Evolutionary conservation across 2,888 invertebrate genomes (phyloP), one percentile per base, ranked within the genome.

Genomic region (Glaucopsyche alexis): DNA sequence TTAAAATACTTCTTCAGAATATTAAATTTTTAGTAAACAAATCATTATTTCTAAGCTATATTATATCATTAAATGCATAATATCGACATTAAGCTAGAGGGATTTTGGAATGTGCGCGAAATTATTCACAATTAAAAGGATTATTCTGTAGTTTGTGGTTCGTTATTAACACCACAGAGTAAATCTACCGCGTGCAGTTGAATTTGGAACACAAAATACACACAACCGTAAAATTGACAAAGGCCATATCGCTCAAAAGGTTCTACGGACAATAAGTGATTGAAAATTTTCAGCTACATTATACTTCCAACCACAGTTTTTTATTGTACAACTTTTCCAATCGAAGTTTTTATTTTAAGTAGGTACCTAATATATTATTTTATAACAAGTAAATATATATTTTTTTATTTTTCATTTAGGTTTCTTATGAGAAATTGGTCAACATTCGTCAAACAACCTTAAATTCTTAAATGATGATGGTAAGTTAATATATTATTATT

Each of bases 221-320:
- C 60, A 38, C 60, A 13, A 60, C 13, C 60, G 60, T 60, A 29
- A 60, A 60, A 60, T 60, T 60, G 60, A 60, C 60, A 60, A 60
- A 60, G 60, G 60, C 60, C 29, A 29, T 60, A 29, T 60, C 29
- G 55, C 55, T 60, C 55, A 60, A 60, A 60, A 38, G 60, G 55
- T 19, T 60, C 55, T 29, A 60, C 19, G 16, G 16, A n/a, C n/a
- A n/a, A n/a, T n/a, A 60, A 13, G 38, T 29, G 60, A 60, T 60
- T 60, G 60, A 60, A 60, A 60, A 60, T 60, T 38, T 60, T 11
- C 29, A 60, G 11, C 29, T 19, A 19, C 55, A 60, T 52, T 16
- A n/a, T 52, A n/a, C 16, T 55, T 55, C 13, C 13, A 29, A 60
- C 16, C 1, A 19, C 55, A 6, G 11, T 13, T 29, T 29, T 55